A percentile compares a stretch with the other conserved stretches of the same genome.
Evolutionary conservation across 2,888 invertebrate species (phyloP).

Genomic region (Oasisia sp.): DNA sequence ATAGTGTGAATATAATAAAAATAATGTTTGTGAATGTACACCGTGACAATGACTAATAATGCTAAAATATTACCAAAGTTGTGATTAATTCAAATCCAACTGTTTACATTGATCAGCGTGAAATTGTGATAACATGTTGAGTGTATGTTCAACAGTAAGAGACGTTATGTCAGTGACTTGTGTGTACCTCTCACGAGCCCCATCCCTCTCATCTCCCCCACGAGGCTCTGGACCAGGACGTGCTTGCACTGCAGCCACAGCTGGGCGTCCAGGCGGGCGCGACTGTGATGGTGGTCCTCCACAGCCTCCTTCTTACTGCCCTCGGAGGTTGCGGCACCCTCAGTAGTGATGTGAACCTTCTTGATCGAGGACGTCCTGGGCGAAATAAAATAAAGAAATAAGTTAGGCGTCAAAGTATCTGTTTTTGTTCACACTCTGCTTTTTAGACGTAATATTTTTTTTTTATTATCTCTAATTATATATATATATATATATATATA

Average conservation of each 20-base stretch:
- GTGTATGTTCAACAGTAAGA: background rate
- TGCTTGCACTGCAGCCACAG: conserved; percentile 60
- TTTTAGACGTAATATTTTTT: too few relatives aligned
- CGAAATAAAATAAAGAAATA: background rate
- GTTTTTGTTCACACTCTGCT: too few relatives aligned
- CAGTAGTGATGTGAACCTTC: background rate
- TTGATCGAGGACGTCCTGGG: background rate
- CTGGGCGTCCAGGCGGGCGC: conserved; percentile 54
- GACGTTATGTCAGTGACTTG: background rate
- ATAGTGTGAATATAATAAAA: too few relatives aligned
- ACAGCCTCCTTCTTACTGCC: conserved; percentile 22
- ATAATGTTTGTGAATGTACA: too few relatives aligned
- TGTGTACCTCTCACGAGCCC: conserved; percentile 61
- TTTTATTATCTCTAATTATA: background rate
- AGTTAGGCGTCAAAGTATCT: background rate
- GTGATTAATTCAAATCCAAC: too few relatives aligned
- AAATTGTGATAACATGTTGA: background rate
- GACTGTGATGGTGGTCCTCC: background rate
- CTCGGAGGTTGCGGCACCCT: background rate
- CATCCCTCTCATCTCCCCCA: conserved; percentile 59
- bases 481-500: background rate
- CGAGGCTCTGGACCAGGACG: conserved; percentile 54
- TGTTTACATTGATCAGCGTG: background rate
- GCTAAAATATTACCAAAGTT: too few relatives aligned
- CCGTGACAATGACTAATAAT: too few relatives aligned